Percentiles rank a stretch among this genome's conserved stretches.
Conservation (phyloP, 2,797 vertebrate genomes). For the Lacerta bilineata region DNA sequence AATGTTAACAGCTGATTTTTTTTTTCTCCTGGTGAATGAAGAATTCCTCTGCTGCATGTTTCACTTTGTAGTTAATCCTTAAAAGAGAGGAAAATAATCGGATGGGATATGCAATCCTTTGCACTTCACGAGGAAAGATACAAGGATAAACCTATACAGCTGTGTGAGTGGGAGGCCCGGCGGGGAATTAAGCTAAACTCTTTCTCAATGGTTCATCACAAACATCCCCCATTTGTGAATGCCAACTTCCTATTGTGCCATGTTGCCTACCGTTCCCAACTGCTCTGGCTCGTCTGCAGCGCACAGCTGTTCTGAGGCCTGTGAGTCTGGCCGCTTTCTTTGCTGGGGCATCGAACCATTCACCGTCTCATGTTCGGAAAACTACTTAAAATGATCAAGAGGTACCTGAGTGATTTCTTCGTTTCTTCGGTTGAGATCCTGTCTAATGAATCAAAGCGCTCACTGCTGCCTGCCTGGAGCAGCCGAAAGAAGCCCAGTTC, state of each 20-base stretch:
- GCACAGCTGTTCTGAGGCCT: conserved; percentile 12
- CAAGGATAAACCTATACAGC: conserved; percentile 26
- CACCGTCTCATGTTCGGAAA: conserved; percentile 35
- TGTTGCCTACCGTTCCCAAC: neutral
- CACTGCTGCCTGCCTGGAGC: conserved; percentile 8
- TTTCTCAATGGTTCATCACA: conserved; percentile 18
- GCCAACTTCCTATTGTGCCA: conserved; percentile 32
- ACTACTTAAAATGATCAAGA: conserved; percentile 33
- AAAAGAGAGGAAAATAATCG: conserved; percentile 14
- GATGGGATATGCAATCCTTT: conserved; percentile 2
- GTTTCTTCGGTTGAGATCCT: conserved; percentile 38
- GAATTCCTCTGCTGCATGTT: conserved; percentile 7
- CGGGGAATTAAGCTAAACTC: conserved; percentile 29
- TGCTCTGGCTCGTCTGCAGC: conserved; percentile 1
- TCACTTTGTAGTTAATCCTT: conserved; percentile 17
- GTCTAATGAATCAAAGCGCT: conserved; percentile 41
- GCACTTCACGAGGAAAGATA: neutral
- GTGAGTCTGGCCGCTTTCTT: neutral
- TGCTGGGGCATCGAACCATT: conserved; percentile 42
- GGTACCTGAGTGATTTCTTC: conserved; percentile 39
- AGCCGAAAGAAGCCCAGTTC: conserved; percentile 7
- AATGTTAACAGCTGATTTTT: neutral
- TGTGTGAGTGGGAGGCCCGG: conserved; percentile 26
- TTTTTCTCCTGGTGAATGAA: neutral
- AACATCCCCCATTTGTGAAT: conserved; percentile 25